Evolutionary conservation across 2,113 vertebrate species (phyloP), one percentile per base, ranked within the genome.

Genomic region (Ophiodon elongatus): DNA sequence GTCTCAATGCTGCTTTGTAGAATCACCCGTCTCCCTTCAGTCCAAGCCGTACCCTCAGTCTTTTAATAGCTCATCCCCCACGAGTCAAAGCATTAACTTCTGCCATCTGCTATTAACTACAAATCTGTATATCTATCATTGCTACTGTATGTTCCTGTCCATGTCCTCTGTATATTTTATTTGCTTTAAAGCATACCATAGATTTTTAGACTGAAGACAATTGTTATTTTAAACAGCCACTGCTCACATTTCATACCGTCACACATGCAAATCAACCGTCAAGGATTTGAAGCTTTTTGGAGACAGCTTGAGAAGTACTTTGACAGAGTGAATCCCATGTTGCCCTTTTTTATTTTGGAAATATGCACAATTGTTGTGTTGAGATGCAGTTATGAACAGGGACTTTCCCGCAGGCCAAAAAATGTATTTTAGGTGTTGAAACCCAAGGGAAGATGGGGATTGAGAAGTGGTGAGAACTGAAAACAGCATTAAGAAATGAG

Each of bases 351-450:
- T 59, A 23, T 79, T 85, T 71, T 39, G n/a, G n/a, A 69, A 0
- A 57, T 10, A 67, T 52, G 13, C 39, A 59, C 50, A 33, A 19
- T 68, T 79, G 19, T 37, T 78, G 27, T 69, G 54, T 74, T 63
- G 67, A 60, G 27, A 39, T 62, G 21, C 25, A 27, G 63, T 60
- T 73, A 29, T 47, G 63, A 80, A 73, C 21, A n/a, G 33, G n/a
- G 33, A 63, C 64, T 72, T 82, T 54, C 82, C 76, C 84, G 75
- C 45, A 70, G 33, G 50, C 19, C 43, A 65, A 62, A n/a, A 27
- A 45, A 73, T 59, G 11, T 85, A 76, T 89, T 91, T 82, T 79
- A 54, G 45, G 50, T 80, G 66, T 45, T 73, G 65, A 60, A 71
- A 59, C 15, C 45, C 37, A 41, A 45, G 13, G 10, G 69, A 25